Percentiles rank a stretch among this genome's conserved stretches.
Conservation (phyloP, 2,113 vertebrate genomes). For the Spea multiplicata region DNA sequence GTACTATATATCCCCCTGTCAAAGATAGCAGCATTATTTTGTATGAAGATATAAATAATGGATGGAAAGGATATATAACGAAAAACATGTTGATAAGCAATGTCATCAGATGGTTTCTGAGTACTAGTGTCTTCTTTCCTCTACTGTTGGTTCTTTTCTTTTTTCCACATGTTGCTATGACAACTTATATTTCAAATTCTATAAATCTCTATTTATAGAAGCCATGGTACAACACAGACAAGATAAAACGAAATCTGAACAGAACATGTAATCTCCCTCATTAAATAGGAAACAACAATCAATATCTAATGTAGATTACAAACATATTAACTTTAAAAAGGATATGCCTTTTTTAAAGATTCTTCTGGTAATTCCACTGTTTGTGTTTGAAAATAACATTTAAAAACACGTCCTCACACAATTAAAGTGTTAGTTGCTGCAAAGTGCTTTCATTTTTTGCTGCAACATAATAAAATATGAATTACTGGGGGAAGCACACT, state of each 20-base stretch:
- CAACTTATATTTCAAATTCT: constrained; percentile 68
- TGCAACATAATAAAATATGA: constrained; percentile 36
- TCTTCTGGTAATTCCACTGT: constrained; percentile 1
- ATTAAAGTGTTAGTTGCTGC: constrained; percentile 27
- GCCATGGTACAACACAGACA: constrained; percentile 57
- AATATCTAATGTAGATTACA: background rate
- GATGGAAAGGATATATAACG: background rate
- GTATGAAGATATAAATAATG: background rate
- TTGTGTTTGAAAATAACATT: background rate
- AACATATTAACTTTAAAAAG: constrained; percentile 30
- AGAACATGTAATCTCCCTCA: constrained; percentile 18
- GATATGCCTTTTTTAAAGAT: background rate
- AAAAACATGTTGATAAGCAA: constrained; percentile 51
- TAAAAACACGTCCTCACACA: background rate
- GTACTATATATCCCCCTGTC: background rate
- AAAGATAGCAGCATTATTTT: background rate
- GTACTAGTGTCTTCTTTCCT: constrained; percentile 25
- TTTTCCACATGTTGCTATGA: constrained; percentile 67
- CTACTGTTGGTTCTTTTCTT: constrained; percentile 36
- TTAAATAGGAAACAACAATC: constrained; percentile 20
- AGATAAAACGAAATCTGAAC: constrained; percentile 45
- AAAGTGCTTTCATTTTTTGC: constrained; percentile 22
- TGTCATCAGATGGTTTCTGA: constrained; percentile 56
- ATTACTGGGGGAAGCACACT: constrained; percentile 1
- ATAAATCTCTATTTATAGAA: constrained; percentile 68